Evolutionary conservation across 1,140 invertebrate genomes (phyloP), one percentile per base, ranked within the genome.

Genomic region (Macrobrachium nipponense): DNA sequence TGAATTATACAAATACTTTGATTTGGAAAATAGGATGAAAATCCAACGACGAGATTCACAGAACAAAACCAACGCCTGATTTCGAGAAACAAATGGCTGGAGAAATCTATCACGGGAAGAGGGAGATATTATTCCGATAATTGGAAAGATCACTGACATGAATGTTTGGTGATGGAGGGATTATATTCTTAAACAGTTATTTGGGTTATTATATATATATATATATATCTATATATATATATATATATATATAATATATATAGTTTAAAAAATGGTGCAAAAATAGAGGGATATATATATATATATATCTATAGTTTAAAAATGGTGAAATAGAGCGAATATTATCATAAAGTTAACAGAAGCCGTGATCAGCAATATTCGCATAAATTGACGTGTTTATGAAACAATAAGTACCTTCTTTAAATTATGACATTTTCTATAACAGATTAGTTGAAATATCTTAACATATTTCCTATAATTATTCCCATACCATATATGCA

Each of bases 231-330:
- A 36, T 72, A 72, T 20, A 72, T 36, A 72, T 72, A 72, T 36
- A 72, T 20, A 20, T 72, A 20, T 36, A n/a, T 36, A 72, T 72
- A 72, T 20, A 36, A 72, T 36, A 72, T n/a, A 72, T n/a, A 72
- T 27, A 73, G n/a, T n/a, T n/a, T n/a, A n/a, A n/a, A n/a, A n/a
- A n/a, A n/a, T 70, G 36, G 20, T n/a, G n/a, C n/a, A n/a, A n/a
- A n/a, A n/a, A 23, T 70, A 70, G 20, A 23, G 12, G 23, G 20
- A 70, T 70, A 70, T 12, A 70, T 70, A 70, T 12, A 70, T 70
- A 70, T 20, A 70, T 70, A 23, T 23, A 70, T 70, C 10, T 36
- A 18, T 27, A 36, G 27, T 36, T 36, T 36, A 36, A 36, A 36
- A 36, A 36, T 36, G 27, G 27, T 36, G 27, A 36, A 36, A 36